Conservation (phyloP, 2,113 vertebrate species). For the Mugil cephalus region DNA sequence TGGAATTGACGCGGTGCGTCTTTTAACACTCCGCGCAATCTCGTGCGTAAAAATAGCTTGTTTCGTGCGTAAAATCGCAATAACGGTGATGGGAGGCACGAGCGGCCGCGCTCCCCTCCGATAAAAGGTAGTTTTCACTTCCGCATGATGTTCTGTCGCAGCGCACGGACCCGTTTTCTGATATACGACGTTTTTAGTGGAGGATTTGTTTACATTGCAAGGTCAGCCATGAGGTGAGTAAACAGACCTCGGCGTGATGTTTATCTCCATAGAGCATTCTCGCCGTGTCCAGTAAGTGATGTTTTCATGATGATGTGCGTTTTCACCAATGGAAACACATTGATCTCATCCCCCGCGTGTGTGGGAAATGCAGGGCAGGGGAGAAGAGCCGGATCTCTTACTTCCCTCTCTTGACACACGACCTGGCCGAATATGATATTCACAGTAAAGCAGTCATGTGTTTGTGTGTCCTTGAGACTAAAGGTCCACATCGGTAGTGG, state of each 20-base stretch:
- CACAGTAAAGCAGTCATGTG: slow-evolving; percentile 1
- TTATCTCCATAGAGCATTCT: neutral
- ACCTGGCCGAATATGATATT: slow-evolving; percentile 9
- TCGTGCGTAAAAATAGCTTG: slow-evolving; percentile 39
- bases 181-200: neutral
- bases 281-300: no score
- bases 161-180: neutral
- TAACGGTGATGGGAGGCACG: neutral
- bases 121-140: slow-evolving; percentile 32
- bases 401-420: neutral
- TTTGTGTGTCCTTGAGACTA: slow-evolving; percentile 65
- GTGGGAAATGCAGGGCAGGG: neutral
- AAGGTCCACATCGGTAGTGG: slow-evolving; percentile 33
- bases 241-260: neutral
- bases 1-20: no score
- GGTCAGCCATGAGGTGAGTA: slow-evolving; percentile 31
- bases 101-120: neutral
- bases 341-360: neutral
- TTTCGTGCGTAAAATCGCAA: slow-evolving; percentile 33
- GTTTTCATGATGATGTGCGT: no score
- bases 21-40: neutral
- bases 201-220: slow-evolving; percentile 27
- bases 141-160: slow-evolving; percentile 24
- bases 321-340: no score
- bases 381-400: neutral